These are phyloP conservation scores for Plusia festucae DNA, from an alignment of 2,888 invertebrate species.

Conservation along the genomic window DNA sequence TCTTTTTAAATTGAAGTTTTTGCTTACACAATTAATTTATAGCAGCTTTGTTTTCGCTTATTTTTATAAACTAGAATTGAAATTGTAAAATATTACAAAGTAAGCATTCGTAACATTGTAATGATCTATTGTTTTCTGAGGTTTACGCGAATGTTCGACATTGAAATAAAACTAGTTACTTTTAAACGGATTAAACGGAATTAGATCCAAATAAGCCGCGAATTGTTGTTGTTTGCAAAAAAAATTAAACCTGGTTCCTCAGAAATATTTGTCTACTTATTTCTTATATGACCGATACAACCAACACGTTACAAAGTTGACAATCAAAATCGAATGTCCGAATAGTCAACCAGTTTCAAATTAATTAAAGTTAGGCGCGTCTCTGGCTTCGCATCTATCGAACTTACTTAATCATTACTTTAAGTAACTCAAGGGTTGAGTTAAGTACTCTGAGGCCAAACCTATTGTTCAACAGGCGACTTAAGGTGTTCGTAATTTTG, in stretches of 20 bases:
- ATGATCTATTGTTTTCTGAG: too few species aligned
- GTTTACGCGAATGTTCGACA: too few species aligned
- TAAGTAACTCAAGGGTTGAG: slow-evolving; percentile 71
- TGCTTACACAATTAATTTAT: neutral
- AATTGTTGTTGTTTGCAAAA: too few species aligned
- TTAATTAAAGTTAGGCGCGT: slow-evolving; percentile 75
- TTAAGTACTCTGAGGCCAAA: slow-evolving; percentile 70
- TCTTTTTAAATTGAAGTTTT: too few species aligned
- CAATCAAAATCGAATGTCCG: slow-evolving; percentile 49
- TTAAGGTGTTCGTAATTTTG: slow-evolving; percentile 69
- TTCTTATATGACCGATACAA: neutral
- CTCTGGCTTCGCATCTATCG: slow-evolving; percentile 63
- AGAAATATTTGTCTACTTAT: neutral
- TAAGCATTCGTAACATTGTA: too few species aligned
- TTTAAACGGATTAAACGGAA: too few species aligned
- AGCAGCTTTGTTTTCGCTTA: neutral
- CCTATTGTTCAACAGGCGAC: slow-evolving; percentile 73
- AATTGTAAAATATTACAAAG: too few species aligned
- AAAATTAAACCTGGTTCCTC: too few species aligned
- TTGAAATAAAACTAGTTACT: too few species aligned
- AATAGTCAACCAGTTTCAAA: slow-evolving; percentile 60
- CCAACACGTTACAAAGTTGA: slow-evolving; percentile 25
- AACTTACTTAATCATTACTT: slow-evolving; percentile 73
- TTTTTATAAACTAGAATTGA: neutral
- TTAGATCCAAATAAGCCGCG: too few species aligned